phyloP scores from a whole-genome alignment of 2,888 invertebrate species.

The Melinaea marsaeus region DNA sequence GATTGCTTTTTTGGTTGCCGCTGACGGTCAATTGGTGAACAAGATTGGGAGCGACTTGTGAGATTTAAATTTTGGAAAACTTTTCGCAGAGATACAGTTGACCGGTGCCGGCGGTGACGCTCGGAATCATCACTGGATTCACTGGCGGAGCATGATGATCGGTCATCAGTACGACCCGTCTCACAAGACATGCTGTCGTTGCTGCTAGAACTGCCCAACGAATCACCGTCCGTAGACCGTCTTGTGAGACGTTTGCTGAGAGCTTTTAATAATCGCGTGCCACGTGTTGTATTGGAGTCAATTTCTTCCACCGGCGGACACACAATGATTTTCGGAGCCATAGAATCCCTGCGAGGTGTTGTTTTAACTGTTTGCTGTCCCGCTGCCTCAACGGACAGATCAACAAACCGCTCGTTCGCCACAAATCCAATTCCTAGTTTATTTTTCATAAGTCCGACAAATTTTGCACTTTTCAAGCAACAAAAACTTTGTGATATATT shows the following conservation, averaged over 20 bases:
- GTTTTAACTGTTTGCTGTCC: conserved; percentile 47
- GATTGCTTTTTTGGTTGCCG: conserved; percentile 77
- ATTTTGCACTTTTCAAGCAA: conserved; percentile 39
- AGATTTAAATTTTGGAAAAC: conserved; percentile 84
- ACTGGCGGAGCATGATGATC: conserved; percentile 77
- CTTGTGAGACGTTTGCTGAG: conserved; percentile 81
- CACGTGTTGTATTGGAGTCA: conserved; percentile 78
- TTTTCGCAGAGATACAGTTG: conserved; percentile 82
- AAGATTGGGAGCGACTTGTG: conserved; percentile 80
- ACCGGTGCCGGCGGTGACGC: conserved; percentile 68
- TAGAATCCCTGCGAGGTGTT: conserved; percentile 51
- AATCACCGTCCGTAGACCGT: conserved; percentile 65
- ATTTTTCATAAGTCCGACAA: conserved; percentile 62
- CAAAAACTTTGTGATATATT: conserved; percentile 36
- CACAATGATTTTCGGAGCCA: conserved; percentile 69
- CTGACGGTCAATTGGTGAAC: conserved; percentile 72
- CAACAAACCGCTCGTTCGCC: conserved; percentile 55
- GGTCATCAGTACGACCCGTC: conserved; percentile 56
- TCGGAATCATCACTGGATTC: conserved; percentile 81
- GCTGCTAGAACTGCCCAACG: conserved; percentile 67
- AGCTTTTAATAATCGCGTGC: conserved; percentile 81
- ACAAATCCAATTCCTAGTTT: conserved; percentile 56
- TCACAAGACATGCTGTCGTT: conserved; percentile 67
- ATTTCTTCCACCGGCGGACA: conserved; percentile 74
- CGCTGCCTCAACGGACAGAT: conserved; percentile 34